Conservation (phyloP, 2,888 invertebrate genomes). For the Seira sanloemensis region DNA sequence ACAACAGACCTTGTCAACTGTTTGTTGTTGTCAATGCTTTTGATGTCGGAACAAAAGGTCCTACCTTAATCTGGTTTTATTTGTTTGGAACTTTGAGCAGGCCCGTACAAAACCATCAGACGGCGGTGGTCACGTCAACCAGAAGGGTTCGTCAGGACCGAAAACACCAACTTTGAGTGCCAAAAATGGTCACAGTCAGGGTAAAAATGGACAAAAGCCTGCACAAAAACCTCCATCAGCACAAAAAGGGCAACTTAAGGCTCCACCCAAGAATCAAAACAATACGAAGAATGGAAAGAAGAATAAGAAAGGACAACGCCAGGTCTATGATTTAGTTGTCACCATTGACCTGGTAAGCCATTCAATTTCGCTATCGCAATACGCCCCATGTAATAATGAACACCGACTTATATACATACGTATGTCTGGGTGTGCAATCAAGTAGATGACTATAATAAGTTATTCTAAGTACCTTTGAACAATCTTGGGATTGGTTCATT, state of each 20-base stretch:
- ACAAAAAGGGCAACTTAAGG: slow-evolving; percentile 86
- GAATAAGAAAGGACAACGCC: slow-evolving; percentile 84
- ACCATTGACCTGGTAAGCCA: slow-evolving; percentile 87
- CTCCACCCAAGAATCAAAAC: slow-evolving; percentile 77
- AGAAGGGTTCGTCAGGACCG: slow-evolving; percentile 83
- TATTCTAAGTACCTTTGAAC: too few species aligned
- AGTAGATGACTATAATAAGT: too few species aligned
- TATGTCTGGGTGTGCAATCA: too few species aligned
- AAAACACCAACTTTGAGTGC: slow-evolving; percentile 76
- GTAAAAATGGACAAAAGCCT: slow-evolving; percentile 77
- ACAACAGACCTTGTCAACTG: neutral
- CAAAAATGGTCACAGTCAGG: slow-evolving; percentile 72
- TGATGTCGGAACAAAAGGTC: slow-evolving; percentile 25
- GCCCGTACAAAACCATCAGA: slow-evolving; percentile 90
- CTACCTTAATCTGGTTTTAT: slow-evolving; percentile 26
- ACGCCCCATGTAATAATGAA: too few species aligned
- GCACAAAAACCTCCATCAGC: slow-evolving; percentile 82
- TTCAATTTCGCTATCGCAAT: slow-evolving; percentile 17
- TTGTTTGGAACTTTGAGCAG: slow-evolving; percentile 76
- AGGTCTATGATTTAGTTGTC: slow-evolving; percentile 88
- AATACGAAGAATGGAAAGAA: slow-evolving; percentile 81
- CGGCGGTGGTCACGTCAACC: slow-evolving; percentile 84
- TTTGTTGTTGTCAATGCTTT: neutral
- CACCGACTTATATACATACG: too few species aligned
- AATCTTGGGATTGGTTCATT: too few species aligned